Conservation (phyloP, 2,888 invertebrate genomes). For the Lycaena phlaeas region DNA sequence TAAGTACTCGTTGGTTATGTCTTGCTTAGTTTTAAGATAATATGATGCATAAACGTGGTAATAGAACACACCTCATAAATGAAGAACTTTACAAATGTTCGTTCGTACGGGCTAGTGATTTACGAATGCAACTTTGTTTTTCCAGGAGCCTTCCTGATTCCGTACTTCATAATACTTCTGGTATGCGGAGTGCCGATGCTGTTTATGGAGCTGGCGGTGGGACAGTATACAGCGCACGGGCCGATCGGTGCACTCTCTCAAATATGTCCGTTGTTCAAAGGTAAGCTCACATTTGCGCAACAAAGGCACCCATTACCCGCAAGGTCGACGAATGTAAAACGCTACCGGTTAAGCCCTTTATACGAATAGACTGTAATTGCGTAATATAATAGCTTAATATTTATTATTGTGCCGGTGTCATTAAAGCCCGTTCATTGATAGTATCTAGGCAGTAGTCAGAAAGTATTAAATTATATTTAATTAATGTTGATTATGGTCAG, state of each 20-base stretch:
- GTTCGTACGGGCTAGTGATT: no score
- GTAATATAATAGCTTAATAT: background rate
- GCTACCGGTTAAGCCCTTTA: background rate
- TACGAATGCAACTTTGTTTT: no score
- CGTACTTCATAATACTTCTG: constrained; percentile 92
- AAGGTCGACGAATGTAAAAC: constrained; percentile 6
- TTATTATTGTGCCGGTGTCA: no score
- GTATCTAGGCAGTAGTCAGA: no score
- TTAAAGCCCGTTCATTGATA: no score
- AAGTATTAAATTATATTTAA: no score
- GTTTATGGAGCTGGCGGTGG: constrained; percentile 94
- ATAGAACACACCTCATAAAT: no score
- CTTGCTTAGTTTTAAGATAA: no score
- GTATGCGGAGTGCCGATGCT: constrained; percentile 93
- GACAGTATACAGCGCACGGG: constrained; percentile 93
- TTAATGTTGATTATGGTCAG: no score
- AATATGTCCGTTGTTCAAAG: constrained; percentile 94
- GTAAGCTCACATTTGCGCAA: constrained; percentile 53
- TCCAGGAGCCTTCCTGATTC: constrained; percentile 94
- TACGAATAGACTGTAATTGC: background rate
- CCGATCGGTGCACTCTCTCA: constrained; percentile 93
- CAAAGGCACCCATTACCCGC: constrained; percentile 4
- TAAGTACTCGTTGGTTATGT: no score
- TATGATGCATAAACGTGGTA: no score
- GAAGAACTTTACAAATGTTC: no score